phyloP scores from a whole-genome alignment of 2,797 vertebrate genomes.

The Bovichtus diacanthus region DNA sequence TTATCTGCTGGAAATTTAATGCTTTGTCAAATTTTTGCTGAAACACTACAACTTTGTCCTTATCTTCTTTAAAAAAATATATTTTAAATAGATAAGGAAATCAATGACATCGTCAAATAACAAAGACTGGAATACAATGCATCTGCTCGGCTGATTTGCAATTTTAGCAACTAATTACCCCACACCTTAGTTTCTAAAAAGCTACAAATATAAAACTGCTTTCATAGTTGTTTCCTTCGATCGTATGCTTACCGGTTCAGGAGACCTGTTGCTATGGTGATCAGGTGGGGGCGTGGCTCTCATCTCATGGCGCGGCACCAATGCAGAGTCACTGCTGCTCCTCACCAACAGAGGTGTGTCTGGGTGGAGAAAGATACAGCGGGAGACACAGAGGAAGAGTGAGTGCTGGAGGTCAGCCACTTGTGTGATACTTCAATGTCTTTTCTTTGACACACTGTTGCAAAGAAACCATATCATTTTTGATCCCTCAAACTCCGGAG shows the following conservation, averaged over 20 bases:
- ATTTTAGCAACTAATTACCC: not conserved
- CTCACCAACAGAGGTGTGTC: constrained; percentile 83
- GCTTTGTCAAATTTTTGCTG: not conserved
- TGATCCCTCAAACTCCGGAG: constrained; percentile 2
- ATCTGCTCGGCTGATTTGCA: not conserved
- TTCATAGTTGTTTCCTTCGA: not conserved
- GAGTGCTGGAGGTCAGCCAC: not conserved
- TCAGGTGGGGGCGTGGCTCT: constrained; percentile 64
- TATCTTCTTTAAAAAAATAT: not conserved
- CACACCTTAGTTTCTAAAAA: not conserved
- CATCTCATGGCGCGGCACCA: constrained; percentile 52
- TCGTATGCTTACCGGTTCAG: constrained; percentile 81
- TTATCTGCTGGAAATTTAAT: constrained; percentile 3
- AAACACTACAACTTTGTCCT: not conserved
- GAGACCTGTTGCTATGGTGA: constrained; percentile 68
- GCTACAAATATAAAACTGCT: not conserved
- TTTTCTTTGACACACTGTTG: not conserved
- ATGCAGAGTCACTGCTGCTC: constrained; percentile 83
- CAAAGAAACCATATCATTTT: not conserved
- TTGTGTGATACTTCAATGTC: not conserved
- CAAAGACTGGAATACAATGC: not conserved
- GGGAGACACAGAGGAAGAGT: not conserved
- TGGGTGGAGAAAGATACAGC: constrained; percentile 29
- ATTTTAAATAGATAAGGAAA: not conserved
- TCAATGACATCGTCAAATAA: not conserved